These are phyloP conservation scores for Dipodomys spectabilis DNA, from an alignment of 2,113 vertebrate genomes.

Conservation along the genomic window DNA sequence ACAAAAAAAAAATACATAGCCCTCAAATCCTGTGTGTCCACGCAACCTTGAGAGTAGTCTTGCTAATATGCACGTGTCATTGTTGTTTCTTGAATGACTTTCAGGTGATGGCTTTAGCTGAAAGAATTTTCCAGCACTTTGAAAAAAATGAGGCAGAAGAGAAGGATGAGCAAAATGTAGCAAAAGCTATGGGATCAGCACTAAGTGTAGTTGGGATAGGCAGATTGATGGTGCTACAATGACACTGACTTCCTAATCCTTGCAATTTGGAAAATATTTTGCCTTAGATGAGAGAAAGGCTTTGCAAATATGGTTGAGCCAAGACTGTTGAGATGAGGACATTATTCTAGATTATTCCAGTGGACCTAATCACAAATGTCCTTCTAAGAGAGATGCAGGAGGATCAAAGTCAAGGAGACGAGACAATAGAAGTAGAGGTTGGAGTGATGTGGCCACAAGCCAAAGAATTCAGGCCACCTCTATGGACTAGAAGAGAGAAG, in stretches of 20 bases:
- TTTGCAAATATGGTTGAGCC: not conserved
- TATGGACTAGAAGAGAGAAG: not conserved
- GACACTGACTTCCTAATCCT: not conserved
- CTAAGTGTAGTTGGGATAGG: not conserved
- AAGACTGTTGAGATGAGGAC: not conserved
- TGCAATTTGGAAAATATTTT: not conserved
- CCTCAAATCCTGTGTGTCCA: not conserved
- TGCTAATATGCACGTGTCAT: not conserved
- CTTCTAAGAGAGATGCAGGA: not conserved
- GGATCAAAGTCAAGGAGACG: not conserved
- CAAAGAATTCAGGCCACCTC: not conserved
- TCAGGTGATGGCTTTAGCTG: not conserved
- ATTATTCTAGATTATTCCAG: not conserved
- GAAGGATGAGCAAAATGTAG: not conserved
- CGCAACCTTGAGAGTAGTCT: not conserved
- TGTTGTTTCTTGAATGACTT: not conserved
- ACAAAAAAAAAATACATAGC: no score
- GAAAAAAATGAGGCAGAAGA: conserved; percentile 45
- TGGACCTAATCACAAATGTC: not conserved
- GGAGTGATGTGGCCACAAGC: not conserved
- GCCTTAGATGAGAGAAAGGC: not conserved
- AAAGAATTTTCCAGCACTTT: conserved; percentile 4
- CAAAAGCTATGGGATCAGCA: not conserved
- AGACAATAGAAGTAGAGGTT: not conserved
- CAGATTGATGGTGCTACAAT: not conserved